These are phyloP conservation scores for Yponomeuta evonymella DNA, from an alignment of 2,888 invertebrate species.

Conservation along the genomic window DNA sequence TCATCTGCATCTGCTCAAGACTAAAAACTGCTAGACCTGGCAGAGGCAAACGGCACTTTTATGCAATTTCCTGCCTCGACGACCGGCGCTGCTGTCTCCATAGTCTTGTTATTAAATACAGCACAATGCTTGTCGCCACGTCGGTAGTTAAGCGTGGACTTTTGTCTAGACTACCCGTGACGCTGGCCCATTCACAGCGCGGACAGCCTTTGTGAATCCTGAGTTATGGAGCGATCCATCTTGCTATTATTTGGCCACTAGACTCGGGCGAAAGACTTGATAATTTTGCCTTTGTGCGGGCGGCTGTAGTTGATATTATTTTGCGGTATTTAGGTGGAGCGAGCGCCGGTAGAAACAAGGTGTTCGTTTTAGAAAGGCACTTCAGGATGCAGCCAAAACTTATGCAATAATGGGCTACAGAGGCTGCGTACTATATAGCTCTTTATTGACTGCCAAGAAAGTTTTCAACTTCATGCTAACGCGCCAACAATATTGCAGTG, in stretches of 20 bases:
- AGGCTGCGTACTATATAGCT: no score
- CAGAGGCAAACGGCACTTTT: no score
- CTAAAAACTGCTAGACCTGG: background rate
- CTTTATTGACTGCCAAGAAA: no score
- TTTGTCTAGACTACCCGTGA: slow-evolving; percentile 21
- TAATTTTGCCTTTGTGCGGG: slow-evolving; percentile 12
- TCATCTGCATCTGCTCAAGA: background rate
- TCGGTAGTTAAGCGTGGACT: slow-evolving; percentile 19
- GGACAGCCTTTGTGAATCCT: slow-evolving; percentile 24
- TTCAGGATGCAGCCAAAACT: background rate
- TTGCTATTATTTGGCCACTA: slow-evolving; percentile 21
- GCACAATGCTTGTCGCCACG: slow-evolving; percentile 3
- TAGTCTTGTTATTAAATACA: background rate
- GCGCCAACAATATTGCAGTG: no score
- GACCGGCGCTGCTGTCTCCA: background rate
- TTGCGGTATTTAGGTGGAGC: background rate
- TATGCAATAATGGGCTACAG: no score
- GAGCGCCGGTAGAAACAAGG: background rate
- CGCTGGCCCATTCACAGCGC: slow-evolving; percentile 21
- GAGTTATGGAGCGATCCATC: slow-evolving; percentile 26
- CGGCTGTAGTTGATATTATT: background rate
- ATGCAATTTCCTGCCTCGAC: no score
- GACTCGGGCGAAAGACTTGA: slow-evolving; percentile 12
- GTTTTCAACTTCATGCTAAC: no score
- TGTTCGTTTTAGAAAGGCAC: background rate